Conservation (phyloP, 2,888 invertebrate species). For the Empis stercorea region DNA sequence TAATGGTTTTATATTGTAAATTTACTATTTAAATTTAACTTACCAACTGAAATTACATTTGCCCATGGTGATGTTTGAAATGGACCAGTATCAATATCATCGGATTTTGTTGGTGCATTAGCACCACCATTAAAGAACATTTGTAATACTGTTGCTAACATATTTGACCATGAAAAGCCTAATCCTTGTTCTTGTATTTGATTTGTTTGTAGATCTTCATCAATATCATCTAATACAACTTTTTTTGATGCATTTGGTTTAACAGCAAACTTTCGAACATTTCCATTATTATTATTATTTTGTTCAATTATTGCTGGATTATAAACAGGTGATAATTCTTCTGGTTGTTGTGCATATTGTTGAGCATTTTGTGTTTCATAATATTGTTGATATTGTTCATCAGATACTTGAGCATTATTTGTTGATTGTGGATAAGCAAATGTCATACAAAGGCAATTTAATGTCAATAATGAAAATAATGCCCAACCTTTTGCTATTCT, state of each 20-base stretch:
- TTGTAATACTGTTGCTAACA: constrained; percentile 76
- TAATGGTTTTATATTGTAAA: not conserved
- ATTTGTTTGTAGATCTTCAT: constrained; percentile 70
- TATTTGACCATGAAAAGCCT: constrained; percentile 80
- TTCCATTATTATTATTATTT: constrained; percentile 31
- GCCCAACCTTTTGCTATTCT: constrained; percentile 55
- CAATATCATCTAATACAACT: constrained; percentile 67
- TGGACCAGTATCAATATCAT: constrained; percentile 50
- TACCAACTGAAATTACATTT: constrained; percentile 65
- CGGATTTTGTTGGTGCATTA: constrained; percentile 60
- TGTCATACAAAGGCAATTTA: constrained; percentile 52
- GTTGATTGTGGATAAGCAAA: constrained; percentile 49
- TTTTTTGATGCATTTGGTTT: constrained; percentile 84
- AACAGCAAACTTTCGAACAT: constrained; percentile 72
- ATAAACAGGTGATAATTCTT: constrained; percentile 25
- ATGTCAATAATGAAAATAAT: constrained; percentile 54
- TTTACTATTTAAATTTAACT: constrained; percentile 4
- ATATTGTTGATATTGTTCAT: constrained; percentile 7
- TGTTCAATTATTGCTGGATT: constrained; percentile 13
- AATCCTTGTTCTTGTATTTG: constrained; percentile 50
- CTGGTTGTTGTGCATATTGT: constrained; percentile 14
- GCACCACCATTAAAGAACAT: constrained; percentile 63
- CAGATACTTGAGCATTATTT: too few relatives aligned
- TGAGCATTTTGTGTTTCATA: constrained; percentile 23
- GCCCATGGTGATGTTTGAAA: constrained; percentile 75